Conservation (phyloP, 2,797 vertebrate genomes). For the Geotrypetes seraphini region DNA sequence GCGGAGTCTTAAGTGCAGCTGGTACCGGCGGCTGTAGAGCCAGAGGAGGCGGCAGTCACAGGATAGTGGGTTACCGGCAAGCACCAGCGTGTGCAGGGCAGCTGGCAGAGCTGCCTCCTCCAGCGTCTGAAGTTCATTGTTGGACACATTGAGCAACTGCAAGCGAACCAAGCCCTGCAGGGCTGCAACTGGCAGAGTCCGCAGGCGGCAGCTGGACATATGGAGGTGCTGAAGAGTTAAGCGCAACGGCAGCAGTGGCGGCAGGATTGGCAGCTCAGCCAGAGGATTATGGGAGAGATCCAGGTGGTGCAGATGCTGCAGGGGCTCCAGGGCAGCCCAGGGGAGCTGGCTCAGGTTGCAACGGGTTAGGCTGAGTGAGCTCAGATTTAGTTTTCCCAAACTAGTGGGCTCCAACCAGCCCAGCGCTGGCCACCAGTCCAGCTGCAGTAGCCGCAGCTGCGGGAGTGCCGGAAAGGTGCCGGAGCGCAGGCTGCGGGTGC, state of each 20-base stretch:
- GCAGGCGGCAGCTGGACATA: slow-evolving; percentile 61
- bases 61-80: slow-evolving; percentile 74
- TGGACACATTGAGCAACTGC: slow-evolving; percentile 71
- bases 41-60: slow-evolving; percentile 85
- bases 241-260: slow-evolving; percentile 56
- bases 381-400: slow-evolving; percentile 72
- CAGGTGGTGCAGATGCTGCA: slow-evolving; percentile 66
- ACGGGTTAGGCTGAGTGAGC: slow-evolving; percentile 64
- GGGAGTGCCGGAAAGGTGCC: slow-evolving; percentile 62
- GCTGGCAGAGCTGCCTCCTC: slow-evolving; percentile 74
- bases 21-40: slow-evolving; percentile 63
- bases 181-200: slow-evolving; percentile 63
- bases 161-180: slow-evolving; percentile 71
- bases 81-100: slow-evolving; percentile 67
- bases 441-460: slow-evolving; percentile 57
- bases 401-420: slow-evolving; percentile 63
- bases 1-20: slow-evolving; percentile 63
- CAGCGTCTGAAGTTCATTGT: slow-evolving; percentile 71
- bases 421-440: slow-evolving; percentile 67
- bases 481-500: slow-evolving; percentile 55
- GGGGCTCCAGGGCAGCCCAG: slow-evolving; percentile 59
- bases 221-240: slow-evolving; percentile 74
- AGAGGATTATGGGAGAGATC: slow-evolving; percentile 88
- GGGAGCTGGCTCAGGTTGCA: slow-evolving; percentile 72
- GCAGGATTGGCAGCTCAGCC: slow-evolving; percentile 49